Base-by-base conservation (phyloP, 1,140 invertebrate genomes). In the Holotrichia oblita region DNA sequence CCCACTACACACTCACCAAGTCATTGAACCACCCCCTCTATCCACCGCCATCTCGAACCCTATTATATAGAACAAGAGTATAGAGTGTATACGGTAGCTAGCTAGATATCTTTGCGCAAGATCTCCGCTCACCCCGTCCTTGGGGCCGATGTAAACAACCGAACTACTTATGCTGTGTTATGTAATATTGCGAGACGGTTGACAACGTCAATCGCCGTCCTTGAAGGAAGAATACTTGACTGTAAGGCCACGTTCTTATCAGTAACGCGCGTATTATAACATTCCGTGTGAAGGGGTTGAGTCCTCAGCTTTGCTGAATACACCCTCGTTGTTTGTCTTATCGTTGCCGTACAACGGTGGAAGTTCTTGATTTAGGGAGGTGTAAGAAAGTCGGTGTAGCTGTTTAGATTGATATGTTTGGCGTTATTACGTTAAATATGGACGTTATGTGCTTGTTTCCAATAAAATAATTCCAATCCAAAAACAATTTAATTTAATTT, bases 161-260 rank as follows among this genome's bases (percentile, higher is more conserved):
- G 17, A 55, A 55, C 48, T 17, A 17, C 48, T 3, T 17, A 14
- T 55, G 17, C 17, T 55, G 17, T 55, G 48, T 55, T 55, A 55
- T 17, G 48, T n/a, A 14, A 14, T 44, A 34, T 34, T 34, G 27
- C 14, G 42, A 9, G 48, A n/a, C 48, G 48, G 48, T 17, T 55
- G 48, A 55, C 48, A 55, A 17, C 48, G n/a, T n/a, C 48, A 55
- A 55, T 55, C 48, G 48, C 6, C 3, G 48, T 55, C 48, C 48
- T 55, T 55, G 48, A 55, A 55, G 48, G 48, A 55, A 55, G 48
- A 55, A 55, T 17, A 55, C 48, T 55, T 55, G 17, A 17, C 48
- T 14, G 8, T 9, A 44, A 44, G 2, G 42, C 17, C 48, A 14
- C 14, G 14, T 17, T 17, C 48, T 55, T 55, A 55, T 55, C 48